Evolutionary conservation across 2,797 vertebrate genomes (phyloP).

Genomic region (Melanotaenia trifasciata): DNA sequence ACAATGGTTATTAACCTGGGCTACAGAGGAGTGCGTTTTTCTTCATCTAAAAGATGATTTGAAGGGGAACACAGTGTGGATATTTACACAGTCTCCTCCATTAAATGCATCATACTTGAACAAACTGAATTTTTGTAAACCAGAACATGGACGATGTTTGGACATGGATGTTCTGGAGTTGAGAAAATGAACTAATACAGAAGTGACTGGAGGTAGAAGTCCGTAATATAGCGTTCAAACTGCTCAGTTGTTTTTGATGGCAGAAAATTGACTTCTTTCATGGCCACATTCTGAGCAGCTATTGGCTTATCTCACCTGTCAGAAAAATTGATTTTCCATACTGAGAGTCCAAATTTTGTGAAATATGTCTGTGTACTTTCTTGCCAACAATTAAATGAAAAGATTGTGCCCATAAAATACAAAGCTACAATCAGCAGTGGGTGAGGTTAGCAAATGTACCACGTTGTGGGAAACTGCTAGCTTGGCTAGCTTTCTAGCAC

Average conservation of each 20-base stretch:
- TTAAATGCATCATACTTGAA: too few species aligned
- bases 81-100: too few species aligned
- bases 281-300: not conserved
- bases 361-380: not conserved
- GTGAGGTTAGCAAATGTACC: not conserved
- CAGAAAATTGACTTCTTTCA: not conserved
- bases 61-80: too few species aligned
- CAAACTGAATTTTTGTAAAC: too few species aligned
- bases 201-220: not conserved
- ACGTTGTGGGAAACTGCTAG: not conserved
- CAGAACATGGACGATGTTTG: not conserved
- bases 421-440: not conserved
- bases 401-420: not conserved
- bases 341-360: slow-evolving; percentile 11
- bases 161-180: not conserved
- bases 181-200: not conserved
- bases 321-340: not conserved
- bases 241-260: not conserved
- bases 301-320: not conserved
- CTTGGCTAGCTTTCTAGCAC: not conserved
- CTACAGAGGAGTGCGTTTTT: too few species aligned
- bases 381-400: not conserved
- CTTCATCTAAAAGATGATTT: too few species aligned
- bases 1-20: too few species aligned
- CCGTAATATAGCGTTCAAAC: not conserved